These are phyloP conservation scores for Cyanistes caeruleus DNA, from an alignment of 2,113 vertebrate species.

Conservation along the genomic window DNA sequence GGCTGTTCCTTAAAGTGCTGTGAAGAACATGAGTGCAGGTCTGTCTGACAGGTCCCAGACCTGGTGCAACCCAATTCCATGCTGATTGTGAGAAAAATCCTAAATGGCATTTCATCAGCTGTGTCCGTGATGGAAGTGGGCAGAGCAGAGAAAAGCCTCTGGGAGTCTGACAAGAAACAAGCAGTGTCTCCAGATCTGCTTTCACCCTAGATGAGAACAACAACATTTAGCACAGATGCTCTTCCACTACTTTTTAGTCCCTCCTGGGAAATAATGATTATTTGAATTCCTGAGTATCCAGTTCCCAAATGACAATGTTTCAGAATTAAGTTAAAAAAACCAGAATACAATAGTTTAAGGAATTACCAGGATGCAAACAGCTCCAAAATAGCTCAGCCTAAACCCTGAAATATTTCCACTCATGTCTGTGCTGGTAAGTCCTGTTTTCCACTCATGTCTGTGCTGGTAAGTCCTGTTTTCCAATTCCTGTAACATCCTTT, in stretches of 20 bases:
- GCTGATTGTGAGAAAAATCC: neutral
- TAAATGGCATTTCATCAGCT: neutral
- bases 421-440: neutral
- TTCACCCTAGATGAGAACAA: neutral
- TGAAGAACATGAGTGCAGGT: neutral
- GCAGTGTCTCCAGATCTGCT: neutral
- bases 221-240: rapidly evolving
- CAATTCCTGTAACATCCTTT: neutral
- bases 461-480: neutral
- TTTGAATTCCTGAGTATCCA: neutral
- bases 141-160: neutral
- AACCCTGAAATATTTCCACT: neutral
- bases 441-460: neutral
- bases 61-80: neutral
- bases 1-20: neutral
- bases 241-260: neutral
- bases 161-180: neutral
- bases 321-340: neutral
- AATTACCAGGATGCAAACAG: neutral
- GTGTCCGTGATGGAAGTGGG: neutral
- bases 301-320: neutral
- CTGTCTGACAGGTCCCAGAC: neutral
- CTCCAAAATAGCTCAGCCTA: neutral
- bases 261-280: neutral
- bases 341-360: neutral